These are phyloP conservation scores for Cinclus cinclus DNA, from an alignment of 2,113 vertebrate species.

Conservation along the genomic window DNA sequence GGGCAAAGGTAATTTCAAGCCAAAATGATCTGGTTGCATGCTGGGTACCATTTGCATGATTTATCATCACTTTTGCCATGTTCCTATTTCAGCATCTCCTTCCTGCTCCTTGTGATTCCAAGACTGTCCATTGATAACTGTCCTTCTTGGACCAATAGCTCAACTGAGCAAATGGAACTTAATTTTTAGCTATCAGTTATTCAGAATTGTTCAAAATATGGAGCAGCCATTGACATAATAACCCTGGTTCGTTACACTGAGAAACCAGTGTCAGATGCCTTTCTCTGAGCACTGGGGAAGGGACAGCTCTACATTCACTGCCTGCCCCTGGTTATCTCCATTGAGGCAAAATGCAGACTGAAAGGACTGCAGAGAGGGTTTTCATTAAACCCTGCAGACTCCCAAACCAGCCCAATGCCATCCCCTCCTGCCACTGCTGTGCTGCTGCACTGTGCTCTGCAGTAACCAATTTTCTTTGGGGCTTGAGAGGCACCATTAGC, in stretches of 20 bases:
- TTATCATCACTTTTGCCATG: neutral
- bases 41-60: neutral
- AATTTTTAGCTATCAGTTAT: neutral
- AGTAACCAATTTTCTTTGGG: neutral
- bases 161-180: neutral
- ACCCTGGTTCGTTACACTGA: neutral
- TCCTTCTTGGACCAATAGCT: neutral
- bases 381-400: neutral
- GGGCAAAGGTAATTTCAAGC: neutral
- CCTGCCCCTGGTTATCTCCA: neutral
- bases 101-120: neutral
- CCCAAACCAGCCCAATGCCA: neutral
- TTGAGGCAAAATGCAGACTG: neutral
- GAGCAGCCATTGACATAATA: neutral
- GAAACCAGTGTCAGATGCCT: accelerated
- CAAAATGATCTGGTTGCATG: neutral
- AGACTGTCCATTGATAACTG: neutral
- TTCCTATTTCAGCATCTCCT: neutral
- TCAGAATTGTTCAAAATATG: neutral
- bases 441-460: neutral
- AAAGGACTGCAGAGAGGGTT: neutral
- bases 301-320: neutral
- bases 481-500: neutral
- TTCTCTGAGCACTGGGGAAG: neutral
- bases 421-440: neutral